Percentiles rank a stretch among this genome's conserved stretches.
Evolutionary conservation across 2,797 vertebrate genomes (phyloP).

Genomic region (Echiichthys vipera): DNA sequence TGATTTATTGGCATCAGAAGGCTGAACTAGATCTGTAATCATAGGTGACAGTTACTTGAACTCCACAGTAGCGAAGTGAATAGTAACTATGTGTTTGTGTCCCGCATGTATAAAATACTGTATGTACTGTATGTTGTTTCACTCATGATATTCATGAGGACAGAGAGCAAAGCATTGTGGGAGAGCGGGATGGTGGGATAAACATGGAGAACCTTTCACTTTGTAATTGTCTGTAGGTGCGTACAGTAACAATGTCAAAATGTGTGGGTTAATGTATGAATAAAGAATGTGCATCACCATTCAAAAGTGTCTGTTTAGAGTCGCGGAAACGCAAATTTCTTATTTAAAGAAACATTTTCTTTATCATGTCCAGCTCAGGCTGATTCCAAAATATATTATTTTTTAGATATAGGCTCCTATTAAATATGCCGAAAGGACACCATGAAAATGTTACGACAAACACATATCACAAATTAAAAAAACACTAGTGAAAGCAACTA

Average conservation of each 20-base stretch:
- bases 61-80: constrained; percentile 37
- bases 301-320: constrained; percentile 5
- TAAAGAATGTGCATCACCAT: constrained; percentile 71
- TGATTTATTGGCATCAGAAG: not conserved
- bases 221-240: constrained; percentile 50
- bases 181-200: not conserved
- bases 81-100: constrained; percentile 57
- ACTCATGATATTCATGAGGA: constrained; percentile 81
- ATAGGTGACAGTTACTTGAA: constrained; percentile 16
- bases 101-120: constrained; percentile 65
- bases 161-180: constrained; percentile 43
- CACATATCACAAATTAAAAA: no score
- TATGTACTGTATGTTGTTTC: constrained; percentile 63
- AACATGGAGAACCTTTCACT: constrained; percentile 37
- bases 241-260: constrained; percentile 30
- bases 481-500: no score
- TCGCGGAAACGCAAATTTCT: not conserved
- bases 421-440: not conserved
- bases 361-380: not conserved
- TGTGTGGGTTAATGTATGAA: constrained; percentile 50
- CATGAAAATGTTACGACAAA: not conserved
- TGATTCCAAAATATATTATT: no score
- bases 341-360: not conserved
- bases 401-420: not conserved
- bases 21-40: constrained; percentile 16